Evolutionary conservation across 92 coral and sea anemone genomes (phyloP), one percentile per base, ranked within the genome.

Genomic region (Muricea muricata): DNA sequence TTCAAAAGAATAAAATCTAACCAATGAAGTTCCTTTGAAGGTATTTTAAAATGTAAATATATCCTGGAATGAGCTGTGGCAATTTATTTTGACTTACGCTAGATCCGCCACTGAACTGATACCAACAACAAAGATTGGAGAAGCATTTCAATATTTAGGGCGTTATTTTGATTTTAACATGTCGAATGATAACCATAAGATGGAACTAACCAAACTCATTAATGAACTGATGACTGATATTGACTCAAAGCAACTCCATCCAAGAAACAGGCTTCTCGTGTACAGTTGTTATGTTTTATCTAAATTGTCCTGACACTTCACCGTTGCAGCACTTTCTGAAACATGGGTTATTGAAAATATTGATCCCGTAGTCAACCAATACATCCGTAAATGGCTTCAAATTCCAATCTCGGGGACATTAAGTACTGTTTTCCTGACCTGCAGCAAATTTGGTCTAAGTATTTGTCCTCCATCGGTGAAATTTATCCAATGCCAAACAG

Each of bases 331-430:
- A 55, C 84, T 85, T 20, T 21, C 74, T 8, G 63, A 85, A 85
- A 85, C 88, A 61, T 85, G 83, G 83, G 48, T 61, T 37, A 52
- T 55, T 47, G 82, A 84, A 84, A 84, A 73, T 42, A 79, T 84
- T 65, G 82, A 82, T 70, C 41, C 88, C 21, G 34, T 85, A 18
- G 77, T 85, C 14, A 85, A 85, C 39, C 84, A 75, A 85, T 75
- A 75, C 79, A 29, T 85, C 39, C 76, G 88, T 11, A 75, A 63
- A 85, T 85, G 84, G 88, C 84, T 84, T 31, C 60, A 84, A 25
- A 75, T 84, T 57, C 88, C 84, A 30, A 84, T 84, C 48, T 85
- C 88, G n/a, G 84, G 88, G 60, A 85, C 84, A 2, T 61, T 85
- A 20, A 75, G 84, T 60, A 74, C 48, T 68, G 70, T 69, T 30